A percentile compares a stretch with the other conserved stretches of the same genome.
Evolutionary conservation across 2,113 vertebrate species (phyloP).

Genomic region (Gila orcuttii): DNA sequence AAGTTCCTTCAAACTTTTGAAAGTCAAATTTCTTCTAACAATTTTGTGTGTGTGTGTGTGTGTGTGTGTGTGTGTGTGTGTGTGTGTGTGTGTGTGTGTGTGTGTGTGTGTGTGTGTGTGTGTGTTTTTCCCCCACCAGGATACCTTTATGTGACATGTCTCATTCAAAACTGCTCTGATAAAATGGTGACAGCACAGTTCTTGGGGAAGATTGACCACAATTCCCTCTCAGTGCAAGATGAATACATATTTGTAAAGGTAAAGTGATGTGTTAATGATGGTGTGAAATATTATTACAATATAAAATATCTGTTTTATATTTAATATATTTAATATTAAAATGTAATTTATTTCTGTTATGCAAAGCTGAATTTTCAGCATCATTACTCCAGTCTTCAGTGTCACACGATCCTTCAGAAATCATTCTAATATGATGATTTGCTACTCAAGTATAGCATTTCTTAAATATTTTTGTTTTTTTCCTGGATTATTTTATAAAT

Average conservation of each 20-base stretch:
- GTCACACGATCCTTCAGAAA: too few species aligned
- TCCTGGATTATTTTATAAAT: neutral
- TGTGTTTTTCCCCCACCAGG: constrained; percentile 71
- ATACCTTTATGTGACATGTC: constrained; percentile 88
- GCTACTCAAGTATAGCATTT: too few species aligned
- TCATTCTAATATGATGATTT: too few species aligned
- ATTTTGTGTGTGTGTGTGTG: constrained; percentile 30
- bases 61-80: constrained; percentile 26
- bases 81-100: constrained; percentile 29
- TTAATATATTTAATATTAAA: too few species aligned
- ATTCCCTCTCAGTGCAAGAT: constrained; percentile 89
- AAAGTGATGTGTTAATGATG: constrained; percentile 43
- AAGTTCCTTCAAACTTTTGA: constrained; percentile 25
- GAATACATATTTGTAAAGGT: constrained; percentile 96
- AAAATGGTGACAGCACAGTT: constrained; percentile 81
- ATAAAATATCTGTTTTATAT: too few species aligned
- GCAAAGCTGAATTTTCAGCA: too few species aligned
- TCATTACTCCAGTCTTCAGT: too few species aligned
- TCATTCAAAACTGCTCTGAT: constrained; percentile 89
- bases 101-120: constrained; percentile 27
- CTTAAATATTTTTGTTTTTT: neutral
- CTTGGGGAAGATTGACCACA: constrained; percentile 82
- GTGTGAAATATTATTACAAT: too few species aligned
- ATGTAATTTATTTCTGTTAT: too few species aligned
- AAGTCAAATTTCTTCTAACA: constrained; percentile 14